A percentile compares a stretch with the other conserved stretches of the same genome.
Evolutionary conservation across 37 sponge, comb jelly and placozoan genomes (phyloP).

Genomic region (Halichondria panicea): DNA sequence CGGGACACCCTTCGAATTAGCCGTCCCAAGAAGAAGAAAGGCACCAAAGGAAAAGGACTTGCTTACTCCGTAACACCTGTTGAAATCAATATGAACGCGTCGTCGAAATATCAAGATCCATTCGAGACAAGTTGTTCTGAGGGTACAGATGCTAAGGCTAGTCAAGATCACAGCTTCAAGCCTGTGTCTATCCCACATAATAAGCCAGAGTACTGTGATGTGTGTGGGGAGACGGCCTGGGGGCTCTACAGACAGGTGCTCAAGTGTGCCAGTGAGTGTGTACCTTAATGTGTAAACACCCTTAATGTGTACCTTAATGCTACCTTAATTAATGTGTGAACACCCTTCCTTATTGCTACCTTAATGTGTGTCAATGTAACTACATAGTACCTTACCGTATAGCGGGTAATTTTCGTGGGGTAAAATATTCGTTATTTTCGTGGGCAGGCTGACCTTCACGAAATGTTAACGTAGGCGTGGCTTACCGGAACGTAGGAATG

Average conservation of each 20-base stretch:
- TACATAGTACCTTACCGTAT: too few relatives aligned
- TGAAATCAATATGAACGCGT: conserved; percentile 18
- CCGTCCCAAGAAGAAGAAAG: conserved; percentile 49
- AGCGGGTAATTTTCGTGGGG: too few relatives aligned
- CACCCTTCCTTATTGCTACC: too few relatives aligned
- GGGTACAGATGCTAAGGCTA: conserved; percentile 7
- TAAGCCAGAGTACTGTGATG: conserved; percentile 71
- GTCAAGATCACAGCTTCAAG: conserved; percentile 76
- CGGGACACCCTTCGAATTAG: conserved; percentile 48
- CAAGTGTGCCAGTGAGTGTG: conserved; percentile 51
- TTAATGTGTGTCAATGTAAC: too few relatives aligned
- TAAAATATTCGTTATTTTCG: too few relatives aligned
- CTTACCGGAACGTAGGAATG: too few relatives aligned
- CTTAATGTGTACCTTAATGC: too few relatives aligned
- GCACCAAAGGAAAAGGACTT: conserved; percentile 21
- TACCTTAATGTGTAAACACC: conserved; percentile 33
- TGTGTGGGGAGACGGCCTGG: conserved; percentile 69
- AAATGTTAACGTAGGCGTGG: too few relatives aligned
- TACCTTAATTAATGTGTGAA: too few relatives aligned
- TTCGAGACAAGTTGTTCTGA: conserved; percentile 46
- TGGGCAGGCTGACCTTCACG: too few relatives aligned
- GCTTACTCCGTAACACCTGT: conserved; percentile 37
- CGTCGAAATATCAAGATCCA: conserved; percentile 48
- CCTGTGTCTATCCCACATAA: conserved; percentile 71
- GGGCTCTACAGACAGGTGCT: conserved; percentile 50